A percentile compares a stretch with the other conserved stretches of the same genome.
Conservation (phyloP, 2,888 invertebrate species). For the Mellilla xanthometata region DNA sequence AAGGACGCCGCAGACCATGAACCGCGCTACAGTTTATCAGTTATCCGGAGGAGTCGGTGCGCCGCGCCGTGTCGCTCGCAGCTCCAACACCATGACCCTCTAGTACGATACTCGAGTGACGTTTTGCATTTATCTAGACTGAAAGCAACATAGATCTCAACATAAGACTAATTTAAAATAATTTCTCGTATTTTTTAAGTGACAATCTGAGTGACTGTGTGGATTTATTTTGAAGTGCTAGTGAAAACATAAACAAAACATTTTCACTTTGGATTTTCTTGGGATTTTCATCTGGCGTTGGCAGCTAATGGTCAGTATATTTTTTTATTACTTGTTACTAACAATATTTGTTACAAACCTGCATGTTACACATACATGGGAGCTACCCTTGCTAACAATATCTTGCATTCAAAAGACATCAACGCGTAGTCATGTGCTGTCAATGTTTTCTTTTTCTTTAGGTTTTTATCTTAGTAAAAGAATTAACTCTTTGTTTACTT, state of each 20-base stretch:
- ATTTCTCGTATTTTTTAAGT: slow-evolving; percentile 63
- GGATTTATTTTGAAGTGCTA: slow-evolving; percentile 72
- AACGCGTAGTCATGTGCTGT: slow-evolving; percentile 55
- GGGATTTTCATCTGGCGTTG: slow-evolving; percentile 47
- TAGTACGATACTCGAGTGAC: slow-evolving; percentile 58
- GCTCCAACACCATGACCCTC: slow-evolving; percentile 61
- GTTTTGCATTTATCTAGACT: slow-evolving; percentile 74
- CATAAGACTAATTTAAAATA: slow-evolving; percentile 74
- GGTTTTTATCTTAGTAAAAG: too few relatives aligned
- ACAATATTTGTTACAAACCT: slow-evolving; percentile 15
- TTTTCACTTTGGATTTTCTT: slow-evolving; percentile 60
- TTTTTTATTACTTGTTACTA: slow-evolving; percentile 12
- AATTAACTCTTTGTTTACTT: too few relatives aligned
- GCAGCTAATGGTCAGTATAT: slow-evolving; percentile 60
- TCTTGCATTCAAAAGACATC: slow-evolving; percentile 69
- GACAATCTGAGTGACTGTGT: slow-evolving; percentile 69
- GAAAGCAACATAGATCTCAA: slow-evolving; percentile 81
- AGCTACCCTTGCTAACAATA: too few relatives aligned
- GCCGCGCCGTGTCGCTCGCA: slow-evolving; percentile 63
- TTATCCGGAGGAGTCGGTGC: slow-evolving; percentile 74
- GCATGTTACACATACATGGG: slow-evolving; percentile 11
- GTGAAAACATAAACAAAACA: slow-evolving; percentile 57
- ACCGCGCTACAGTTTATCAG: slow-evolving; percentile 76
- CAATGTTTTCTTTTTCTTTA: slow-evolving; percentile 11
- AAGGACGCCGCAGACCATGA: slow-evolving; percentile 79